Base-by-base conservation (phyloP, 2,888 invertebrate species). In the Epinotia brunnichana region DNA sequence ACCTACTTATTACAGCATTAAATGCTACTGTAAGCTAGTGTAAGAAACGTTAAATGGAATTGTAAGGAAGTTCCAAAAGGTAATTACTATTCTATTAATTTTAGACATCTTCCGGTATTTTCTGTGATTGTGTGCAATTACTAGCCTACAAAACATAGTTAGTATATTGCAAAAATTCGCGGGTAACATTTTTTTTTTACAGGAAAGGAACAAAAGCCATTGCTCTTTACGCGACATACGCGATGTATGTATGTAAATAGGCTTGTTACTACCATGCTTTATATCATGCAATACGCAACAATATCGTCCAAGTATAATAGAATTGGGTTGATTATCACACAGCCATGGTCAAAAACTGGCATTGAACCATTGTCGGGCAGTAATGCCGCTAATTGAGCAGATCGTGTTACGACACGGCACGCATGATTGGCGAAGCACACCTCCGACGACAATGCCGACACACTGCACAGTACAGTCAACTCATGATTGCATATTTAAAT, bases 361-460 rank as follows among this genome's bases (percentile, higher is more conserved):
- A 74, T 72, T 72, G 72, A 56, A 66, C 63, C 71, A 61, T 66
- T 68, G 69, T 72, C 60, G 64, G 35, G 17, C 60, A 29, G n/a
- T 53, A 67, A 73, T 62, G 69, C 35, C 61, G 56, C 70, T 74
- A 74, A 74, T 73, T 70, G 69, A 73, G 68, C 59, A 29, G 53
- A 21, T 69, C 67, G 64, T 69, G 63, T 69, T 57, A 63, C 73
- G 68, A 68, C 69, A 62, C 13, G 59, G 19, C 57, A 41, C 57
- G 69, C 73, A 63, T 73, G 68, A 69, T 68, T 72, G 67, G 69
- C 60, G 61, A n/a, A 53, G 61, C 62, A 67, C 63, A 63, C 67
- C 67, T 62, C 54, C 59, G 29, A 35, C 59, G 51, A 57, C 44
- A 57, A 57, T 35, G 57, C 13, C 19, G 53, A 41, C 17, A 61